These are phyloP conservation scores for Hetaerina titia DNA, from an alignment of 2,888 invertebrate species.

Conservation along the genomic window DNA sequence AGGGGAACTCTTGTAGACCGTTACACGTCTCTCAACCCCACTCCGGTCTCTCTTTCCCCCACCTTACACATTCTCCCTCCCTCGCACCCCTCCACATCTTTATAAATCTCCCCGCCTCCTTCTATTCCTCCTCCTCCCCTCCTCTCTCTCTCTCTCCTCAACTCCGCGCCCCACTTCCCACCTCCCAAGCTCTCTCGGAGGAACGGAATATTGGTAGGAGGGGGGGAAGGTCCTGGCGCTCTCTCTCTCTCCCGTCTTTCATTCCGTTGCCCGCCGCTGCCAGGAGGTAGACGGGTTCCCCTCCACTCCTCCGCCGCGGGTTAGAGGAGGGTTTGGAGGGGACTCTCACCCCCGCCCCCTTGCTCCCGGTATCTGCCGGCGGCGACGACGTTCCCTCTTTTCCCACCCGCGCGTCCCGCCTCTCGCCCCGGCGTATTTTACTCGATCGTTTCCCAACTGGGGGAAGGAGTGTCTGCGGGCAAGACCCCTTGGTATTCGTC, in stretches of 20 bases:
- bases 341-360: background rate
- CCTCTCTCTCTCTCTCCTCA: background rate
- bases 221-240: background rate
- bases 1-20: constrained; percentile 37
- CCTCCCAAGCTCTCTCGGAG: background rate
- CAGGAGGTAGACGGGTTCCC: background rate
- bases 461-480: background rate
- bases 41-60: background rate
- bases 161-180: constrained; percentile 32
- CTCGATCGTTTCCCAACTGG: background rate
- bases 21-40: constrained; percentile 25
- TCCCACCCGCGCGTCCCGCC: background rate
- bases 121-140: background rate
- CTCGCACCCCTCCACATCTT: background rate
- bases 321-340: background rate
- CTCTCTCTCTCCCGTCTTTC: background rate
- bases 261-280: background rate
- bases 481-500: background rate
- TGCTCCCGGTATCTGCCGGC: background rate
- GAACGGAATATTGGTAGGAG: constrained; percentile 15
- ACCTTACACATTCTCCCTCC: constrained; percentile 16
- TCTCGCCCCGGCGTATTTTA: background rate
- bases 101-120: constrained; percentile 3
- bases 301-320: background rate
- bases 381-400: background rate